Base-by-base conservation (phyloP, 2,113 vertebrate species). In the Setophaga kirtlandii region DNA sequence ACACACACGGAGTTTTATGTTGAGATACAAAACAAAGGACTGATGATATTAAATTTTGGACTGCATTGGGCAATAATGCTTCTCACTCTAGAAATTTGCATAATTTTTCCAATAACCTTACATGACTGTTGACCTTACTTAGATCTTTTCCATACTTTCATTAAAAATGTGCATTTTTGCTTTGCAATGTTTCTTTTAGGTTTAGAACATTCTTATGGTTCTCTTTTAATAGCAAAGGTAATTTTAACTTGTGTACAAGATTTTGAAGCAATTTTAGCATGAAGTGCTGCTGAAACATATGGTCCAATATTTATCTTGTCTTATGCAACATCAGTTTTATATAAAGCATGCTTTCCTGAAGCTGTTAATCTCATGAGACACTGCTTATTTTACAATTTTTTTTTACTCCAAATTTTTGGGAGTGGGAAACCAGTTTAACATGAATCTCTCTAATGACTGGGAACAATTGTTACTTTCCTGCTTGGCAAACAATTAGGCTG, bases 261-360 rank as follows among this genome's bases (percentile, higher is more conserved):
- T 76, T 97, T 77, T 68, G 25, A 94, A 82, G 20, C 5, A 76
- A 64, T 85, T 96, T 87, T 85, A 89, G 7, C 23, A 68, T 73
- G 73, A 91, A 68, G 27, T 79, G 23, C 10, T 60, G 46, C 59
- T 58, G 79, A 85, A 91, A 83, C 79, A 88, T 94, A 85, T 76
- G 78, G 65, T 15, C 15, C 50, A 58, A 46, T 88, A 8, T 92
- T 93, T 91, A 44, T 71, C 67, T 50, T 90, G 68, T 83, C 64
- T 90, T 74, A 88, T 67, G 64, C 59, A 94, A 83, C 67, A 62
- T 81, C 64, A 74, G 30, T 89, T 93, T 94, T 92, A 74, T 65
- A 70, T 63, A 87, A 90, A 71, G 12, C 15, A 30, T 49, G 11
- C 37, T 94, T 95, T 89, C 89, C 41, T 74, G 47, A 70, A 80